Percentiles rank a stretch among this genome's conserved stretches.
Conservation (phyloP, 1,140 invertebrate species). For the Chrysopa pallens region DNA sequence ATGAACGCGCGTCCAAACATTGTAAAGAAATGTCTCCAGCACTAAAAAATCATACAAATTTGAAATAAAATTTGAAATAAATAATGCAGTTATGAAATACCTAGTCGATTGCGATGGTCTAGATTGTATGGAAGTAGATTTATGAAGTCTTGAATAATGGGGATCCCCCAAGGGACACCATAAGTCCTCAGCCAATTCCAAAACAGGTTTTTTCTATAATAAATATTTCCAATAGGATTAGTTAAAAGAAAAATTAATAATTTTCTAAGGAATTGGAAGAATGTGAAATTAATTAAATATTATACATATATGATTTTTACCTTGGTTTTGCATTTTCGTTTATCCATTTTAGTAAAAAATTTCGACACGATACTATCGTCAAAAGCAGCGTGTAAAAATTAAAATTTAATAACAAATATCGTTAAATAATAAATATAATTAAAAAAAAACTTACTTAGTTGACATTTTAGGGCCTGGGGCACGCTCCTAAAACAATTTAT, state of each 20-base stretch:
- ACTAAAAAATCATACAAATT: slow-evolving; percentile 18
- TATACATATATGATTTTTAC: not conserved
- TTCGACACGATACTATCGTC: not conserved
- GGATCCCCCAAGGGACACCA: slow-evolving; percentile 21
- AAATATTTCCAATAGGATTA: slow-evolving; percentile 6
- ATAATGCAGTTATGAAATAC: slow-evolving; percentile 6
- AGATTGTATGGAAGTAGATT: slow-evolving; percentile 14
- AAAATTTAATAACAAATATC: not conserved
- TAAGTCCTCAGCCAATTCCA: slow-evolving; percentile 27
- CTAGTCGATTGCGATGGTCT: slow-evolving; percentile 15
- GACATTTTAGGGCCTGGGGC: not conserved
- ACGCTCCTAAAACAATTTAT: not conserved
- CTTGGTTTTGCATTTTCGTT: not conserved
- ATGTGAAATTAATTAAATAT: too few species aligned
- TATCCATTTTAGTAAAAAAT: not conserved
- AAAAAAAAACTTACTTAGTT: not conserved
- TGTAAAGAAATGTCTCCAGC: slow-evolving; percentile 26
- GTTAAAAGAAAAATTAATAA: too few species aligned
- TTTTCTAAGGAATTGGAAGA: too few species aligned
- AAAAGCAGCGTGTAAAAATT: not conserved
- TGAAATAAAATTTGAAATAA: not conserved
- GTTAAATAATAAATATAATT: not conserved
- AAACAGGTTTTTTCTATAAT: slow-evolving; percentile 15
- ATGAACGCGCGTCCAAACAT: slow-evolving; percentile 26
- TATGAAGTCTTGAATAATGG: slow-evolving; percentile 25